Evolutionary conservation across 2,113 vertebrate species (phyloP).

Genomic region (Pardalotus punctatus): DNA sequence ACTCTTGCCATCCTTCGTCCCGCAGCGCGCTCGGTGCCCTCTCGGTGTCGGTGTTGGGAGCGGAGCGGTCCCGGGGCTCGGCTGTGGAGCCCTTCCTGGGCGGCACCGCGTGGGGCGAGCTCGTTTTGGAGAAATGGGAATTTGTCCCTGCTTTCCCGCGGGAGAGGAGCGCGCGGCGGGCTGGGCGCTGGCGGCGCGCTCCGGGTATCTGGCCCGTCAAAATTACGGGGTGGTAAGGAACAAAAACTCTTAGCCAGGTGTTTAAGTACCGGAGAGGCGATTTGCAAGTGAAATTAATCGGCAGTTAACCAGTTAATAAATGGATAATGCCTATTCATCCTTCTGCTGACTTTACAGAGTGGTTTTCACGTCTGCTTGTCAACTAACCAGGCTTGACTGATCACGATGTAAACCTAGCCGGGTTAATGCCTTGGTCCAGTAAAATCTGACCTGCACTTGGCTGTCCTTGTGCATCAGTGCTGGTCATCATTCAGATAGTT

Average conservation of each 20-base stretch:
- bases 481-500: neutral
- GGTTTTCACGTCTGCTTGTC: neutral
- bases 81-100: neutral
- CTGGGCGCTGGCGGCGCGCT: neutral
- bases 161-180: neutral
- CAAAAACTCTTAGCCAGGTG: neutral
- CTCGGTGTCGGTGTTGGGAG: neutral
- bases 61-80: neutral
- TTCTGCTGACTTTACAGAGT: constrained; percentile 25
- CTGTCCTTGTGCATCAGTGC: neutral
- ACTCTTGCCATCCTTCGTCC: neutral
- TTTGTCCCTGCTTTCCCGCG: neutral
- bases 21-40: neutral
- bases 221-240: neutral
- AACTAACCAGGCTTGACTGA: neutral
- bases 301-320: constrained; percentile 56
- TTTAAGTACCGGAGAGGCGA: constrained; percentile 6
- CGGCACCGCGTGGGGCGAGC: neutral
- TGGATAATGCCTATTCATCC: constrained; percentile 39
- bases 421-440: neutral
- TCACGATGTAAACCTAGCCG: neutral
- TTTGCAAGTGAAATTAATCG: constrained; percentile 28
- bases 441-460: neutral
- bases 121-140: neutral
- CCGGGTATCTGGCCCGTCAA: neutral